A percentile compares a stretch with the other conserved stretches of the same genome.
phyloP scores from a whole-genome alignment of 2,888 invertebrate genomes.

The Metopia argyrocephala region DNA sequence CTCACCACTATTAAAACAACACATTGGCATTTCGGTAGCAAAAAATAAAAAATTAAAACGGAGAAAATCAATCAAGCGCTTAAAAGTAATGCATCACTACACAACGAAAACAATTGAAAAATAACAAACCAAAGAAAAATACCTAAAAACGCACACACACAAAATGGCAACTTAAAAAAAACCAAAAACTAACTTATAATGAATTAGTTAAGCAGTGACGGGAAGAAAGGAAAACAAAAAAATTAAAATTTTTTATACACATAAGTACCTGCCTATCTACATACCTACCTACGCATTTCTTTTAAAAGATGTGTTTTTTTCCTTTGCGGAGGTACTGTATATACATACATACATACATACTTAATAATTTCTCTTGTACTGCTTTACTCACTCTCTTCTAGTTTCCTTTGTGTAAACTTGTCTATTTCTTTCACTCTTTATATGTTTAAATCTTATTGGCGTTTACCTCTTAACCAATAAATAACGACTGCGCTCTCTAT shows the following conservation, averaged over 20 bases:
- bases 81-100: conserved; percentile 63
- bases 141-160: neutral
- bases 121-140: conserved; percentile 23
- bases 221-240: too few relatives aligned
- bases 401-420: neutral
- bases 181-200: neutral
- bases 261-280: too few relatives aligned
- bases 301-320: conserved; percentile 4
- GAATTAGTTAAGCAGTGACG: too few relatives aligned
- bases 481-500: neutral
- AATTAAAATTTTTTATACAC: too few relatives aligned
- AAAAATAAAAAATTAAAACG: conserved; percentile 40
- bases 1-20: neutral
- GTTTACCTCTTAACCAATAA: conserved; percentile 32
- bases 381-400: neutral
- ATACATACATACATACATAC: neutral
- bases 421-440: conserved; percentile 39
- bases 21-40: neutral
- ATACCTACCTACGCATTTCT: neutral
- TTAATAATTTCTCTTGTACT: too few relatives aligned
- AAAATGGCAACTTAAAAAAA: neutral
- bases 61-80: conserved; percentile 68
- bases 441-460: conserved; percentile 59
- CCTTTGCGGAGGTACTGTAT: neutral
- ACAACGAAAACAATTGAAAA: conserved; percentile 53